These are phyloP conservation scores for Datnioides undecimradiatus DNA, from an alignment of 2,113 vertebrate genomes.

Conservation along the genomic window DNA sequence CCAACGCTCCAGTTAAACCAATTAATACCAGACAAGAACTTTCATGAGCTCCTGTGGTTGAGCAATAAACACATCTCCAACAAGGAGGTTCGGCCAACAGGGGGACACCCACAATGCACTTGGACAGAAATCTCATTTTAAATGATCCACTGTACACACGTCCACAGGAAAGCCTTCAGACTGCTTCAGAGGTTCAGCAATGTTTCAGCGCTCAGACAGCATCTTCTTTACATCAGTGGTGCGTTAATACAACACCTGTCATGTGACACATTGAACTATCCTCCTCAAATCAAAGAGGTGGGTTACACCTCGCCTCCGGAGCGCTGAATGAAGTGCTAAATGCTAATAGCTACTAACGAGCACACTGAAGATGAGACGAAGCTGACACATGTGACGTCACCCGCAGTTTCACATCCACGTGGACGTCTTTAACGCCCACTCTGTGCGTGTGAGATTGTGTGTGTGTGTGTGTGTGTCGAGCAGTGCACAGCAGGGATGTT, in stretches of 20 bases:
- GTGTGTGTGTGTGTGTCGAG: background rate
- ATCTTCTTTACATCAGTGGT: no score
- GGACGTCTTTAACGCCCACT: no score
- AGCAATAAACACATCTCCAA: background rate
- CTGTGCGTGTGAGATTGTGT: background rate
- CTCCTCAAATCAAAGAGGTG: background rate
- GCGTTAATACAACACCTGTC: no score
- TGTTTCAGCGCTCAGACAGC: no score
- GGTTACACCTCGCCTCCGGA: background rate
- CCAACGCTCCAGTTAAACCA: background rate
- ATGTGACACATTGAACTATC: background rate
- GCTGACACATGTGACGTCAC: no score
- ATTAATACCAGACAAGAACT: background rate
- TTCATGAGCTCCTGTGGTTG: background rate
- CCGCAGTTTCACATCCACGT: no score
- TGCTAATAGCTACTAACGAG: no score
- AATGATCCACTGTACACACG: background rate
- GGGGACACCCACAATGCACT: background rate
- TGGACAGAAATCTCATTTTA: background rate
- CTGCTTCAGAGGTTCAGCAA: no score
- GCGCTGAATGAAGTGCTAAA: no score
- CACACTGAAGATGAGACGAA: no score
- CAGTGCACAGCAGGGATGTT: conserved; percentile 25
- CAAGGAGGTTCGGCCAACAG: background rate
- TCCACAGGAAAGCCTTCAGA: no score